These are phyloP conservation scores for Osedax frankpressi DNA, from an alignment of 2,888 invertebrate species.

Conservation along the genomic window DNA sequence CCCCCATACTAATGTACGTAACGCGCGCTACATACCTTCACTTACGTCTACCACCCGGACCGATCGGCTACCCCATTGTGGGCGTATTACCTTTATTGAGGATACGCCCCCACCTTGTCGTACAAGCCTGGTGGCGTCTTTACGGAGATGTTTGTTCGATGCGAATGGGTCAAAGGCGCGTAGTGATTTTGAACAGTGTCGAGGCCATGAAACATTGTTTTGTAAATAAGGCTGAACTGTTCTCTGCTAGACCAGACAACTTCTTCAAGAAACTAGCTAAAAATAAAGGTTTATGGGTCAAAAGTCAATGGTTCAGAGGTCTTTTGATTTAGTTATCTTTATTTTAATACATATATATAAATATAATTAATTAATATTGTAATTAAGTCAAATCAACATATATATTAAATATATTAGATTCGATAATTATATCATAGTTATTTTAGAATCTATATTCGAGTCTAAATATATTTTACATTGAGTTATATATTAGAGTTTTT, in stretches of 20 bases:
- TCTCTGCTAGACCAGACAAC: slow-evolving; percentile 28
- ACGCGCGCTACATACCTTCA: background rate
- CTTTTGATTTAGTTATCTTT: no score
- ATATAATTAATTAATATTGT: no score
- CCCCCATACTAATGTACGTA: background rate
- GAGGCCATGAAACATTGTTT: slow-evolving; percentile 28
- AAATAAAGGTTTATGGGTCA: slow-evolving; percentile 27
- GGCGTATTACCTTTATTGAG: slow-evolving; percentile 26
- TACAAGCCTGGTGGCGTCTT: slow-evolving; percentile 26
- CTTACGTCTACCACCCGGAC: slow-evolving; percentile 25
- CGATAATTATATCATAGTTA: no score
- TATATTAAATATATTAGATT: no score
- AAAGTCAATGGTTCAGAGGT: no score
- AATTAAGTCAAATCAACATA: no score
- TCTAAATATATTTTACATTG: no score
- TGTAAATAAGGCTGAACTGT: slow-evolving; percentile 27
- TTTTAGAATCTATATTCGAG: no score
- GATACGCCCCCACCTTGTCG: slow-evolving; percentile 20
- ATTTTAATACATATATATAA: no score
- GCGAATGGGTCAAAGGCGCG: slow-evolving; percentile 27
- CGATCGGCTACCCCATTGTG: slow-evolving; percentile 24
- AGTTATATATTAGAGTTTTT: no score
- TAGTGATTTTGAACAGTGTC: slow-evolving; percentile 29
- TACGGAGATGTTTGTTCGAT: slow-evolving; percentile 30
- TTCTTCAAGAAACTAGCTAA: slow-evolving; percentile 27